Evolutionary conservation across 1,140 invertebrate genomes (phyloP).

Genomic region (Euura lappo): DNA sequence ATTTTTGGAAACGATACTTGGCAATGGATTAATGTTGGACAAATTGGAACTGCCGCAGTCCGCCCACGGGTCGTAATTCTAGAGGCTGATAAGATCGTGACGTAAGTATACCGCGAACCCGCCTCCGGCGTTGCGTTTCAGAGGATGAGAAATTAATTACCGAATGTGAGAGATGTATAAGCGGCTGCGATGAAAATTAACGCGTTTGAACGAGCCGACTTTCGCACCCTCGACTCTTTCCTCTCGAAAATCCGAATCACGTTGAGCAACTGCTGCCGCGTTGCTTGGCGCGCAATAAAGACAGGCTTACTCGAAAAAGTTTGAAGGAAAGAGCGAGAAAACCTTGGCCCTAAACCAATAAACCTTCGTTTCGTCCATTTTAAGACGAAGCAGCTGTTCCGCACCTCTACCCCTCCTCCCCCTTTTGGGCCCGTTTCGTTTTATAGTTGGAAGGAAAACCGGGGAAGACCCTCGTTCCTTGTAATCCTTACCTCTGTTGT

Average conservation of each 20-base stretch:
- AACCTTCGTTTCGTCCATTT: background rate
- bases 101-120: too few species aligned
- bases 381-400: constrained; percentile 5
- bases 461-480: background rate
- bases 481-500: background rate
- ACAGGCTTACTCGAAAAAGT: background rate
- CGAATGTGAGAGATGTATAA: too few species aligned
- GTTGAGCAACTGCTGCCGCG: background rate
- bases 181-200: too few species aligned
- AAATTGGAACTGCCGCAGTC: too few species aligned
- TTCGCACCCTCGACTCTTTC: too few species aligned
- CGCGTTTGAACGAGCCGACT: too few species aligned
- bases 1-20: too few species aligned
- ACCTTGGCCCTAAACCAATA: constrained; percentile 5
- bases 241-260: background rate
- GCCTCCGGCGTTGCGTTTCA: too few species aligned
- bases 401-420: background rate
- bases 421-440: background rate
- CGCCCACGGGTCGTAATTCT: too few species aligned
- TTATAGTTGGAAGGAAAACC: background rate
- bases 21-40: too few species aligned
- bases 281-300: constrained; percentile 1
- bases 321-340: background rate
- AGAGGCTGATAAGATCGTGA: too few species aligned
- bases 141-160: too few species aligned